These are phyloP conservation scores for Bubo scandiacus DNA, from an alignment of 2,113 vertebrate species.

Conservation along the genomic window DNA sequence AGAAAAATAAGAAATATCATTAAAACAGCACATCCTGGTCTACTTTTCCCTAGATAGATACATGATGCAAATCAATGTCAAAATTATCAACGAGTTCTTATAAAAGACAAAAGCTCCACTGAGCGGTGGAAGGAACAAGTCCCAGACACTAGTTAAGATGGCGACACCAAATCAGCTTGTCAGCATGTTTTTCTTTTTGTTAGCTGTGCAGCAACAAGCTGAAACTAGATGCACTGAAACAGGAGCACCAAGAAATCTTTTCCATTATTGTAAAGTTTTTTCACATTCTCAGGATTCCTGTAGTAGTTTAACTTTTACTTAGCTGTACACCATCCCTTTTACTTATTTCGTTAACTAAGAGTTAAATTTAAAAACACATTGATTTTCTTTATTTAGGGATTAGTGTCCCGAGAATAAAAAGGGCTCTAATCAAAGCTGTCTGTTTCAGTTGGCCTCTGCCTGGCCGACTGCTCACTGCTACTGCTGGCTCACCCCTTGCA, in stretches of 20 bases:
- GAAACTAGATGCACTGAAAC: neutral
- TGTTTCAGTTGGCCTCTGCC: neutral
- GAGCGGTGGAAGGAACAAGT: neutral
- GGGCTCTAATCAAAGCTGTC: neutral
- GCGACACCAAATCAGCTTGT: neutral
- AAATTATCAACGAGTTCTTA: neutral
- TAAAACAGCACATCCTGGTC: neutral
- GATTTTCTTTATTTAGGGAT: slow-evolving; percentile 19
- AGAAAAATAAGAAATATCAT: neutral
- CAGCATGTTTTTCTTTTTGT: neutral
- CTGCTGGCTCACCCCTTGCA: neutral
- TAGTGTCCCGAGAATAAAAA: neutral
- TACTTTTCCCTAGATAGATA: neutral
- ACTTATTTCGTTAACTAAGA: neutral
- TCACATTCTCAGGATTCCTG: neutral
- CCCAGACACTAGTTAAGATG: neutral
- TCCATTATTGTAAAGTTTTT: neutral
- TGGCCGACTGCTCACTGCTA: neutral
- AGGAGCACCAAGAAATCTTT: neutral
- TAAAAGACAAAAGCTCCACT: neutral
- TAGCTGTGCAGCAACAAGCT: neutral
- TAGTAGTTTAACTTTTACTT: neutral
- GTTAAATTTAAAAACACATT: slow-evolving; percentile 16
- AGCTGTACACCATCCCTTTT: neutral
- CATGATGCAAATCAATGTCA: neutral